Evolutionary conservation across 1,140 invertebrate species (phyloP).

Genomic region (Pomacea maculata): DNA sequence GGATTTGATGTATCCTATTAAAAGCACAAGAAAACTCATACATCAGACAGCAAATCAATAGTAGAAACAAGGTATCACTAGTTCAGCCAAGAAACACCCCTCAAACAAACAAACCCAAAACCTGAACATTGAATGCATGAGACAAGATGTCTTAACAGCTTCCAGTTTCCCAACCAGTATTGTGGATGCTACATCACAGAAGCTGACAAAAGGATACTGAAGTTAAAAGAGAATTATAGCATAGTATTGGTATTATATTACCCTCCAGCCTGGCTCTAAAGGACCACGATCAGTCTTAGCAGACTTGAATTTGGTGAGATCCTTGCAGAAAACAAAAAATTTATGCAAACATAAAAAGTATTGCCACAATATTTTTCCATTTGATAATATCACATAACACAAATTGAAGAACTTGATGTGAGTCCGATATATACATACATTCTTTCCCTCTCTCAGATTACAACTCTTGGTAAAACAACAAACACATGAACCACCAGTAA

Average conservation of each 20-base stretch:
- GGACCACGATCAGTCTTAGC: slow-evolving; percentile 84
- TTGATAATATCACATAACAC: too few species aligned
- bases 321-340: slow-evolving; percentile 36
- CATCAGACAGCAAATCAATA: not conserved
- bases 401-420: too few species aligned
- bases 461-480: too few species aligned
- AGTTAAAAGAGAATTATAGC: not conserved
- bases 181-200: too few species aligned
- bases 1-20: slow-evolving; percentile 73
- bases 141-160: too few species aligned
- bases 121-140: not conserved
- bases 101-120: not conserved
- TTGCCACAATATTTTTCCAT: too few species aligned
- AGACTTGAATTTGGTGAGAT: slow-evolving; percentile 78
- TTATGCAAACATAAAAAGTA: slow-evolving; percentile 2
- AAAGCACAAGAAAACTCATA: slow-evolving; percentile 5
- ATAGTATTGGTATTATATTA: slow-evolving; percentile 28
- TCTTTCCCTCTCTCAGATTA: too few species aligned
- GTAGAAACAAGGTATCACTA: not conserved
- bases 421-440: too few species aligned
- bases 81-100: not conserved
- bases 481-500: too few species aligned
- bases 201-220: too few species aligned
- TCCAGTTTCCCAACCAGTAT: too few species aligned
- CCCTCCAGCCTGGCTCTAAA: slow-evolving; percentile 81